Conservation (phyloP, 2,113 vertebrate species). For the Brienomyrus brachyistius region DNA sequence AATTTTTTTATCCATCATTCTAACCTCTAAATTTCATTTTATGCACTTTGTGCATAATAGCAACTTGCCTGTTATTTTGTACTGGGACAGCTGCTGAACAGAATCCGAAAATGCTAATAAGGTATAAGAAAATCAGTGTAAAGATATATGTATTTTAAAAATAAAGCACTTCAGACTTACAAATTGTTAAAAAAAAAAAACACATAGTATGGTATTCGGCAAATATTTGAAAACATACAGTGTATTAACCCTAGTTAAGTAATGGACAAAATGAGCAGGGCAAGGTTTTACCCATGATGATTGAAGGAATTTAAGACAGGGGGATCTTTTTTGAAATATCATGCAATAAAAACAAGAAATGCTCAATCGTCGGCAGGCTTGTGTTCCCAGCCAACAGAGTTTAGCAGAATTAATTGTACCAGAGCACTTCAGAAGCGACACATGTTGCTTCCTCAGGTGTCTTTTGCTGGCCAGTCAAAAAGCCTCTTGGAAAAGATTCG, state of each 20-base stretch:
- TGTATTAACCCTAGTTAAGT: background rate
- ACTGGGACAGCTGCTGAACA: background rate
- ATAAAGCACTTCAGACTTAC: background rate
- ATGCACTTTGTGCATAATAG: background rate
- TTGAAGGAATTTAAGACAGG: background rate
- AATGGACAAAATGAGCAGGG: background rate
- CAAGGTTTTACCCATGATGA: background rate
- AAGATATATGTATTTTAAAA: background rate
- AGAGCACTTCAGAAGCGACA: background rate
- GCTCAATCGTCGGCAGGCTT: background rate
- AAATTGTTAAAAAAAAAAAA: background rate
- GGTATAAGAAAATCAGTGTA: background rate
- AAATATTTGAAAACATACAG: background rate
- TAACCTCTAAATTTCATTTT: background rate
- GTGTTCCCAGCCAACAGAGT: background rate
- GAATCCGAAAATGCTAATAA: background rate
- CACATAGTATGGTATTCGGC: background rate
- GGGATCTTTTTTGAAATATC: background rate
- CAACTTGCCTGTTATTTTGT: background rate
- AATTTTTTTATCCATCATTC: too few relatives aligned
- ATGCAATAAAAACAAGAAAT: background rate
- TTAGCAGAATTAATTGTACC: background rate
- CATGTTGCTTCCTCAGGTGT: background rate
- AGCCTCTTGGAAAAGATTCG: background rate
- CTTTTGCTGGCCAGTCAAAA: background rate